These are phyloP conservation scores for Hippocampus guttulatus DNA, from an alignment of 2,113 vertebrate species.

Conservation along the genomic window DNA sequence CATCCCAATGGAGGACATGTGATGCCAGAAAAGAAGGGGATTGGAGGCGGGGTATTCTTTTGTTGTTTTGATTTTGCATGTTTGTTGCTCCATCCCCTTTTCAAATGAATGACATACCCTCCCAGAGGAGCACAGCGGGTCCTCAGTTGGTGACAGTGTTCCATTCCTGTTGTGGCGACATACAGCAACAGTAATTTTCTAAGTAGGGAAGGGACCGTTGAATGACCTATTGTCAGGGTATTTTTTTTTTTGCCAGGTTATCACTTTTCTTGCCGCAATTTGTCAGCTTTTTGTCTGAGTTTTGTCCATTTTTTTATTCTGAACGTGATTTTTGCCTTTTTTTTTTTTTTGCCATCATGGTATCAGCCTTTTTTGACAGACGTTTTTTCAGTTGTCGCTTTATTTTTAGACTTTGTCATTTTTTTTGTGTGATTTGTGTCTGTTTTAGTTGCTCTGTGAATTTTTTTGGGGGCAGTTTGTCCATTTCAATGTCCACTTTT, in stretches of 20 bases:
- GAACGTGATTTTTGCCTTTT: no score
- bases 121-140: slow-evolving; percentile 3
- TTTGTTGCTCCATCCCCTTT: slow-evolving; percentile 19
- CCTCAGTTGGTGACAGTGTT: not conserved
- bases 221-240: no score
- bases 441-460: not conserved
- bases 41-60: slow-evolving; percentile 10
- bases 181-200: not conserved
- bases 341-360: no score
- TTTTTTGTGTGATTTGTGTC: not conserved
- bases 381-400: not conserved
- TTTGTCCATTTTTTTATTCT: no score
- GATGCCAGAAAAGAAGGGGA: not conserved
- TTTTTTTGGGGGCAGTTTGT: not conserved
- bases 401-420: not conserved
- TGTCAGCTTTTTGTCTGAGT: no score
- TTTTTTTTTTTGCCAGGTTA: no score
- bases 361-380: no score
- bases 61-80: slow-evolving; percentile 57
- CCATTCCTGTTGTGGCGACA: not conserved
- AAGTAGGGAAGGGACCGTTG: not conserved
- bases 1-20: slow-evolving; percentile 3
- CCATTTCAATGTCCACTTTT: not conserved
- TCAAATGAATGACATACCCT: slow-evolving; percentile 9
- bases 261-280: no score